These are phyloP conservation scores for Acomys russatus DNA, from an alignment of 2,797 vertebrate species.

Conservation along the genomic window DNA sequence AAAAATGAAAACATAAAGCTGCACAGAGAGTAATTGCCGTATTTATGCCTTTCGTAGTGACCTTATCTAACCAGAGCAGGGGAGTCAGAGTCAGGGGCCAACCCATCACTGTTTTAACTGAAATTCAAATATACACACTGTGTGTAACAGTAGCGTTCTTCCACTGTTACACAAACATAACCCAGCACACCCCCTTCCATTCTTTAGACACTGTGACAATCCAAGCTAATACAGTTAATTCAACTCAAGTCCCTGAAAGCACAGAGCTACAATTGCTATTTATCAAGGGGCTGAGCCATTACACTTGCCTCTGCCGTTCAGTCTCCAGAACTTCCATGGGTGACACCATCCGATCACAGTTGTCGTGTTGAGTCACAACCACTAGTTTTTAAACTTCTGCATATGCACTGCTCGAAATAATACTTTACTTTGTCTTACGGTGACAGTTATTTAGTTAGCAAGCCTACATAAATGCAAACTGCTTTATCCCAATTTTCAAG, in stretches of 20 bases:
- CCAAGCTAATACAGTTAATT: slow-evolving; percentile 65
- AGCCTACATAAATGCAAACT: background rate
- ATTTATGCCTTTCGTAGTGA: slow-evolving; percentile 64
- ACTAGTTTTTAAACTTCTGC: slow-evolving; percentile 35
- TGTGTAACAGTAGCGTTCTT: slow-evolving; percentile 69
- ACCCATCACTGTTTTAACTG: slow-evolving; percentile 59
- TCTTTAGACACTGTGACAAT: slow-evolving; percentile 71
- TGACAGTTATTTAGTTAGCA: background rate
- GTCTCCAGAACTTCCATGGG: background rate
- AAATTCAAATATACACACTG: slow-evolving; percentile 68
- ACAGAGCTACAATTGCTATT: slow-evolving; percentile 51
- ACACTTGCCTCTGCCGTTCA: slow-evolving; percentile 35
- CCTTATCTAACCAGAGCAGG: slow-evolving; percentile 63
- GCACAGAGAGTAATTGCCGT: slow-evolving; percentile 44
- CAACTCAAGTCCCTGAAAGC: slow-evolving; percentile 64
- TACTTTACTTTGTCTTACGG: slow-evolving; percentile 24
- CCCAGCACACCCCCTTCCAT: slow-evolving; percentile 65
- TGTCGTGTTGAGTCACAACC: background rate
- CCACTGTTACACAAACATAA: slow-evolving; percentile 74
- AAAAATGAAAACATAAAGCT: slow-evolving; percentile 64
- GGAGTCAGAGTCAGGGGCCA: slow-evolving; percentile 51
- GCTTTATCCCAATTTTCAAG: background rate
- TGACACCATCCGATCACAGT: background rate
- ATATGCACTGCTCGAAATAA: slow-evolving; percentile 54
- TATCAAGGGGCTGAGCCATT: slow-evolving; percentile 35